A percentile compares a stretch with the other conserved stretches of the same genome.
Conservation (phyloP, 2,888 invertebrate genomes). For the Eupithecia pulchellata region DNA sequence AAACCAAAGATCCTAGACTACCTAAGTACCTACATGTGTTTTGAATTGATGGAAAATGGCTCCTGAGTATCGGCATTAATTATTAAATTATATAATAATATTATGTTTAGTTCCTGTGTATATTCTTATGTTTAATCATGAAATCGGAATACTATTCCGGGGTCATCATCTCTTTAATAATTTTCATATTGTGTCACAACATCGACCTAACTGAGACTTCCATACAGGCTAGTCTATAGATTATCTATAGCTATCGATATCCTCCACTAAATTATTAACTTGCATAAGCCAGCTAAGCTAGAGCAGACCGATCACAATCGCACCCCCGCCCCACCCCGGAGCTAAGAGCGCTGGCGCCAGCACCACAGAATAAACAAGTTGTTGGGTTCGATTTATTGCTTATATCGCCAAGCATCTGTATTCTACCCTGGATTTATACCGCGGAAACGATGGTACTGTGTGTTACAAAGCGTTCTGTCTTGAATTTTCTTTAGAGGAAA, state of each 20-base stretch:
- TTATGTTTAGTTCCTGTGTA: too few relatives aligned
- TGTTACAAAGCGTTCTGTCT: background rate
- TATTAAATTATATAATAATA: too few relatives aligned
- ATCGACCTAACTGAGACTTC: too few relatives aligned
- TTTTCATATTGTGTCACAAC: too few relatives aligned
- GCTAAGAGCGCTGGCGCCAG: constrained; percentile 74
- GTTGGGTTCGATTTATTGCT: constrained; percentile 74
- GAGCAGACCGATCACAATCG: constrained; percentile 58
- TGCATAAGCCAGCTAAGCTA: background rate
- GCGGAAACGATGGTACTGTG: constrained; percentile 48
- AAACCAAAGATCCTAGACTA: too few relatives aligned
- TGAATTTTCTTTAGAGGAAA: background rate
- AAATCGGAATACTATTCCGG: too few relatives aligned
- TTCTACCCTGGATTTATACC: constrained; percentile 59
- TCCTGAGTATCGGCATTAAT: too few relatives aligned
- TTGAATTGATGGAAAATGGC: too few relatives aligned
- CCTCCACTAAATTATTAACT: background rate
- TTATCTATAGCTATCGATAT: background rate
- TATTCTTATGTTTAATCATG: too few relatives aligned
- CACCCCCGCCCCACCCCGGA: constrained; percentile 51
- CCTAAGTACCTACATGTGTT: too few relatives aligned
- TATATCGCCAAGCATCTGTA: constrained; percentile 72
- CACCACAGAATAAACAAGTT: constrained; percentile 43
- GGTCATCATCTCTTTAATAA: too few relatives aligned
- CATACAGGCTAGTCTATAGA: too few relatives aligned